Conservation (phyloP, 2,113 vertebrate genomes). For the Nothoprocta perdicaria region DNA sequence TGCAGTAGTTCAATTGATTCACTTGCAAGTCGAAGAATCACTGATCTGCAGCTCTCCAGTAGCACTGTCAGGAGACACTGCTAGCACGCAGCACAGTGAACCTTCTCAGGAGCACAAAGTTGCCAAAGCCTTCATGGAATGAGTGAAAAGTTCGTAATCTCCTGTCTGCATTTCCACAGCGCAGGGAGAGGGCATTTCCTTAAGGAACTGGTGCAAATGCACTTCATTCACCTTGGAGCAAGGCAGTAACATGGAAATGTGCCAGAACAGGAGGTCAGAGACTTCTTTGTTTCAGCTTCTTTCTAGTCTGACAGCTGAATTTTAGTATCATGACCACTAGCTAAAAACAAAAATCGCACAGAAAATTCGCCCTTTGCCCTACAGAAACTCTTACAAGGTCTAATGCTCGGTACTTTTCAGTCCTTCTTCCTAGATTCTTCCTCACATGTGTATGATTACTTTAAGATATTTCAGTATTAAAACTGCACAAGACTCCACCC, state of each 20-base stretch:
- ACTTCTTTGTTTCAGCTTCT: background rate
- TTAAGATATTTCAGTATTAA: background rate
- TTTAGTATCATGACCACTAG: background rate
- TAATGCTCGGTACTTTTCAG: background rate
- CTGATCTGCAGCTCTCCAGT: background rate
- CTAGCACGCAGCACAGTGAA: background rate
- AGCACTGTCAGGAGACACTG: fast-evolving
- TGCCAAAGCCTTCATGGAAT: background rate
- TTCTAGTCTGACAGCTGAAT: background rate
- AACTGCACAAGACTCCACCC: background rate
- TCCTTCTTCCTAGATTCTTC: background rate
- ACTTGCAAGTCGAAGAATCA: background rate
- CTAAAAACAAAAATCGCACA: background rate
- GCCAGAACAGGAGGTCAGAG: background rate
- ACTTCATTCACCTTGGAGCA: background rate
- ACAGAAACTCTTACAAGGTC: background rate
- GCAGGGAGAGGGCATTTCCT: fast-evolving
- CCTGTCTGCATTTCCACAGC: background rate
- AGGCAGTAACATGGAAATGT: background rate
- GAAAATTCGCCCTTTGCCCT: background rate
- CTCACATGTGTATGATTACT: background rate
- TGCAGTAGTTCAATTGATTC: background rate
- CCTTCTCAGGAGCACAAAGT: background rate
- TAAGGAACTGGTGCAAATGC: background rate
- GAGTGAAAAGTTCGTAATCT: background rate